Evolutionary conservation across 2,888 invertebrate species (phyloP), one percentile per base, ranked within the genome.

Genomic region (Melangyna quadrimaculata): DNA sequence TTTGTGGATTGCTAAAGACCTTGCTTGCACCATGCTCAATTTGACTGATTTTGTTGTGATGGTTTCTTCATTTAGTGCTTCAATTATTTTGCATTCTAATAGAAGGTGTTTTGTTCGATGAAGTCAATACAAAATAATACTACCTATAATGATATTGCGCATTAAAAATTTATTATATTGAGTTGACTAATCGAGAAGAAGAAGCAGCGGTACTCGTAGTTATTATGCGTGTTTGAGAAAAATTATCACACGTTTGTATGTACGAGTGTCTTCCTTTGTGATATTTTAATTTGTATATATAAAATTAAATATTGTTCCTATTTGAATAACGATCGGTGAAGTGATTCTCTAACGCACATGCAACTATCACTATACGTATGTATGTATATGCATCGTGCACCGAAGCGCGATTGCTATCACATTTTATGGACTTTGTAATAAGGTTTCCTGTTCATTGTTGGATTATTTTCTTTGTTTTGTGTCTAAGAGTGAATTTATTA

Each of bases 1-100:
- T 80, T 80, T 84, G 84, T 80, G 84, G 75, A 80, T 80, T 84
- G 71, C 71, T 55, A 75, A 67, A 84, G 80, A 77, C 84, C 84
- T 84, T 84, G 67, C 19, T 43, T 32, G 71, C 79, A 75, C 59
- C 43, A 74, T 75, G 53, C 53, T 32, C 57, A 67, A 51, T 51
- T 37, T 67, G 51, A 51, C 45, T 73, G 65, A 55, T 71, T 40
- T 65, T 65, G 37, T 78, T 82, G 32, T 59, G 69, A 82, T 73
- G 61, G 63, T 78, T 78, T 82, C 61, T 78, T 43, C 24, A 51
- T 59, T 67, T 67, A 40, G 59, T 73, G 51, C 22, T 61, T 61
- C 10, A 43, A 12, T 53, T 74, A 12, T 53, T 74, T 53, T 61
- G 43, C 61, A 69, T 69, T 80, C 45, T 48, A 55, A 24, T 57